Evolutionary conservation across 2,113 vertebrate species (phyloP), one percentile per base, ranked within the genome.

Genomic region (Sceloporus tristichus): DNA sequence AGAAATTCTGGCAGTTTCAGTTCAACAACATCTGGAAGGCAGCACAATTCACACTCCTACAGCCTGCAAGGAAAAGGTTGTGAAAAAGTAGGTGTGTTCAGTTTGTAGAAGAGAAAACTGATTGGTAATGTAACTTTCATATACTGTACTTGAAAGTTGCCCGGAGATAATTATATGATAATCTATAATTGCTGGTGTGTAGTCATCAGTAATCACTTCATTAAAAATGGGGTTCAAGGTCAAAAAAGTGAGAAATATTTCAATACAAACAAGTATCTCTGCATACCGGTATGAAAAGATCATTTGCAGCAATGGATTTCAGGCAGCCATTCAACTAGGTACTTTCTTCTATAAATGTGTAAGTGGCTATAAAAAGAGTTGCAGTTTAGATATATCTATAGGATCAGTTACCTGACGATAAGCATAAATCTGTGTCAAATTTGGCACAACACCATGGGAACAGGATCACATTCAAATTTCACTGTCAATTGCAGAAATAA

Each of bases 401-500:
- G 29, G 3, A 68, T 25, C 42, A 29, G 29, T 29, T 59, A 81
- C 42, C 42, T 38, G 71, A 19, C 10, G 5, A 29, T 87, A 21
- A 71, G 54, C 29, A 81, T 65, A 77, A 84, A 75, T 65, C 2
- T 59, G 29, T 23, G 27, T 48, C 34, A 75, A 85, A 75, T 38
- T 40, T 29, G 7, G 34, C 38, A 38, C 79, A 62, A 82, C 38
- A 10, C 27, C 34, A 68, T 59, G 84, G 75, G 7, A 53, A 34
- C 38, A 87, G 34, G 21, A 40, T 48, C 27, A 48, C 34, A 76
- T 75, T 42, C 19, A 66, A 14, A 62, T 16, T 16, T 82, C 23
- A 66, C 25, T 87, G 34, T 66, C 27, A 87, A 25, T 54, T 86
- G 66, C 27, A 10, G 68, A 71, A 71, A 71, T 23, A 81, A n/a